Evolutionary conservation across 2,888 invertebrate species (phyloP), one percentile per base, ranked within the genome.

Genomic region (Neocrepidodera transversa): DNA sequence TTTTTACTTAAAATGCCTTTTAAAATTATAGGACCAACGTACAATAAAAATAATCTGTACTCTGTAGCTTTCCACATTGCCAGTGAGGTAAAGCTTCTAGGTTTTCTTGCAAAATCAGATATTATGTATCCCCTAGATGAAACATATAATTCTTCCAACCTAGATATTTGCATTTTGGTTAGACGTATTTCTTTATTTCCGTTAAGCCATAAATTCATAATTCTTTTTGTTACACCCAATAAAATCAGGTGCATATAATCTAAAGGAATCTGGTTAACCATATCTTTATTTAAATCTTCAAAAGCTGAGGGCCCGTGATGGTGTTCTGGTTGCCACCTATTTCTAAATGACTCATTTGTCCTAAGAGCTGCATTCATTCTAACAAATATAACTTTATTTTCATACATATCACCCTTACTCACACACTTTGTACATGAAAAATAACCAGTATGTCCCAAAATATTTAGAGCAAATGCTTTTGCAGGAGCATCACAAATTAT

Each of bases 401-500:
- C 28, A 38, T 38, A 16, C 47, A 47, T 47, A 38, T 55, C 55
- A 38, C 55, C 28, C 60, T 70, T 62, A 50, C 61, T 55, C 10
- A 55, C 60, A 53, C 69, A 71, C 63, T 68, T 68, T 11, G 58
- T 55, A 54, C 71, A 71, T 7, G 67, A 63, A 52, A 52, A 67
- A 52, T 68, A 69, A 5, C 65, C 67, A 20, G 57, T 66, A 54
- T 71, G 71, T 28, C 40, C 11, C 63, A 70, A 71, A 8, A 63
- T 55, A 30, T 57, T 35, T 23, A 59, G 40, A n/a, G 71, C 38
- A 60, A 52, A 71, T 8, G 68, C 45, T 58, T 63, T 68, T 7
- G 71, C 71, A 10, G 71, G 72, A 10, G 70, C 67, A 66, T 72
- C 70, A 62, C 67, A 71, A 38, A 64, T 57, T 18, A 69, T 53